phyloP scores from a whole-genome alignment of 1,140 invertebrate species.

The Meloidogyne exigua region DNA sequence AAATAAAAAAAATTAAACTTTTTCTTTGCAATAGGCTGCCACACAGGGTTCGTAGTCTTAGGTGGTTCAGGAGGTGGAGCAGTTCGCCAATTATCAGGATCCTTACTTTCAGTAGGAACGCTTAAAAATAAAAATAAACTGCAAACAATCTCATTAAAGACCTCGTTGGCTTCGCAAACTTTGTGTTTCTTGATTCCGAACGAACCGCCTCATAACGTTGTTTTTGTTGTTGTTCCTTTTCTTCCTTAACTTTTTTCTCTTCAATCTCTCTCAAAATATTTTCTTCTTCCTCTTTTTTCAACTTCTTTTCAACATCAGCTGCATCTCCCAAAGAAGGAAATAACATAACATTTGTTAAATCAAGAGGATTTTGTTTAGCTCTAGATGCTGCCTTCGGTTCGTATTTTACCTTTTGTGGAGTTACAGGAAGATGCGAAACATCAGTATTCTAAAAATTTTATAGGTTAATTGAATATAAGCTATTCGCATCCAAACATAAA shows the following conservation, averaged over 20 bases:
- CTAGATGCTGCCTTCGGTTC: constrained; percentile 8
- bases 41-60: neutral
- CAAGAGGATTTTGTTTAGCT: constrained; percentile 26
- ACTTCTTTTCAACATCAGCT: constrained; percentile 28
- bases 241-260: constrained; percentile 33
- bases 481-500: neutral
- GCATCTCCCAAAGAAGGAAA: constrained; percentile 35
- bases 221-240: constrained; percentile 1
- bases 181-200: neutral
- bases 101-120: neutral
- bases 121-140: neutral
- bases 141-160: neutral
- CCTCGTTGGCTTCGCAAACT: neutral
- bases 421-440: neutral
- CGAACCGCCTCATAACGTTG: neutral
- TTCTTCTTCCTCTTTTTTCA: constrained; percentile 21
- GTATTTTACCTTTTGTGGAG: constrained; percentile 6
- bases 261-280: constrained; percentile 15
- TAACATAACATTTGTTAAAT: constrained; percentile 32
- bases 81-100: neutral
- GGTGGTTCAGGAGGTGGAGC: neutral
- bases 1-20: neutral
- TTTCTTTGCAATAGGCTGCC: neutral
- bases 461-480: neutral
- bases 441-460: neutral